Evolutionary conservation across 2,113 vertebrate genomes (phyloP).

Genomic region (Ammospiza caudacuta): DNA sequence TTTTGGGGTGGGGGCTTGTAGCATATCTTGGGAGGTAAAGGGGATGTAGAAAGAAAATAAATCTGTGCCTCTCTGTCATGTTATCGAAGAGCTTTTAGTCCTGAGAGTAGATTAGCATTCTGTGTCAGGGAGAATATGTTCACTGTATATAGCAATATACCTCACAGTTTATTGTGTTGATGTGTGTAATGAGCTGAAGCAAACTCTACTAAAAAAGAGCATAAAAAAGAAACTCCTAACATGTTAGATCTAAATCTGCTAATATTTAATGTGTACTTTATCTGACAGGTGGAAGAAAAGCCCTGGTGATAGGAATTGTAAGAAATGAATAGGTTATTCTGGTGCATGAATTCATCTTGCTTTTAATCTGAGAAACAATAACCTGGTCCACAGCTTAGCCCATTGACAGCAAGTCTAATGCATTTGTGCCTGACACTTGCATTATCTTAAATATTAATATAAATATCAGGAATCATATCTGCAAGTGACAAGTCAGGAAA

Average conservation of each 20-base stretch:
- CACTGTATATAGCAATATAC: neutral
- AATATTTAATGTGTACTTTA: neutral
- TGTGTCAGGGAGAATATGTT: neutral
- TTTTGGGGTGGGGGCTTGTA: neutral
- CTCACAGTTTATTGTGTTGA: neutral
- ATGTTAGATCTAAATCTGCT: neutral
- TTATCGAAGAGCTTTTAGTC: neutral
- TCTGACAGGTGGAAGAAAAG: neutral
- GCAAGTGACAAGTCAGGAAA: neutral
- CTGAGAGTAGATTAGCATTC: neutral
- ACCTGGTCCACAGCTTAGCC: neutral
- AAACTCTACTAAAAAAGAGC: neutral
- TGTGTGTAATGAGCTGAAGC: neutral
- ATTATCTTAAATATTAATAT: neutral
- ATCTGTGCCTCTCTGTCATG: neutral
- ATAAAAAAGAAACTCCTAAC: neutral
- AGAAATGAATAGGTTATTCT: neutral
- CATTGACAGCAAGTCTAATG: neutral
- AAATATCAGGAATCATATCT: neutral
- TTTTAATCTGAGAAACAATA: neutral
- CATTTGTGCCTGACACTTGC: neutral
- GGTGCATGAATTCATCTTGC: neutral
- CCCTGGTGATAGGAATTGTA: neutral
- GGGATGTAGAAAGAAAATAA: neutral
- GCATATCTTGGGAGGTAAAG: accelerated